These are phyloP conservation scores for Brassicogethes aeneus DNA, from an alignment of 2,888 invertebrate species.

Conservation along the genomic window DNA sequence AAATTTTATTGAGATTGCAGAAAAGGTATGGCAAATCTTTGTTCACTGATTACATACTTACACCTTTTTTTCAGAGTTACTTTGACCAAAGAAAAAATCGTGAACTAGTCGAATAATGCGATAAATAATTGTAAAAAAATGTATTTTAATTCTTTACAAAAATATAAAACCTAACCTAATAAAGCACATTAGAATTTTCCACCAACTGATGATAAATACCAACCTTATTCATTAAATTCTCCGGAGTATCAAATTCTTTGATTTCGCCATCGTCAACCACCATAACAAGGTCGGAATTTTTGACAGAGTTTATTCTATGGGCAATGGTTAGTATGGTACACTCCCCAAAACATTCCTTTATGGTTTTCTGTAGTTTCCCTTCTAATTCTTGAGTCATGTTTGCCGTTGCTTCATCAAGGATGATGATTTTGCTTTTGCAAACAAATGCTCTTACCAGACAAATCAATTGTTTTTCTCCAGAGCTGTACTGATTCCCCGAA, in stretches of 20 bases:
- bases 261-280: slow-evolving; percentile 71
- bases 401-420: slow-evolving; percentile 66
- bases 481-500: slow-evolving; percentile 45
- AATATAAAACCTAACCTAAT: no score
- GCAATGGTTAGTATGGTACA: slow-evolving; percentile 80
- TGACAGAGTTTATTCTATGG: slow-evolving; percentile 74
- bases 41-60: no score
- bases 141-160: no score
- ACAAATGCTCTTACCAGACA: slow-evolving; percentile 57
- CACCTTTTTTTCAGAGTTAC: no score
- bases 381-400: slow-evolving; percentile 75
- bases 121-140: no score
- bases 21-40: slow-evolving; percentile 14
- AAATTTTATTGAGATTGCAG: slow-evolving; percentile 23
- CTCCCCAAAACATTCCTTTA: slow-evolving; percentile 61
- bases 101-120: no score
- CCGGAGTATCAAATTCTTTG: slow-evolving; percentile 70
- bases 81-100: no score
- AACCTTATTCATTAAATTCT: slow-evolving; percentile 39
- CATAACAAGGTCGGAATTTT: slow-evolving; percentile 75
- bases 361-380: slow-evolving; percentile 65
- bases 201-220: slow-evolving; percentile 44
- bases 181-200: no score
- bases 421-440: slow-evolving; percentile 37
- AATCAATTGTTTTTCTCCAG: slow-evolving; percentile 55